A percentile compares a stretch with the other conserved stretches of the same genome.
Conservation (phyloP, 2,797 vertebrate species). For the Poeciliopsis turneri region DNA sequence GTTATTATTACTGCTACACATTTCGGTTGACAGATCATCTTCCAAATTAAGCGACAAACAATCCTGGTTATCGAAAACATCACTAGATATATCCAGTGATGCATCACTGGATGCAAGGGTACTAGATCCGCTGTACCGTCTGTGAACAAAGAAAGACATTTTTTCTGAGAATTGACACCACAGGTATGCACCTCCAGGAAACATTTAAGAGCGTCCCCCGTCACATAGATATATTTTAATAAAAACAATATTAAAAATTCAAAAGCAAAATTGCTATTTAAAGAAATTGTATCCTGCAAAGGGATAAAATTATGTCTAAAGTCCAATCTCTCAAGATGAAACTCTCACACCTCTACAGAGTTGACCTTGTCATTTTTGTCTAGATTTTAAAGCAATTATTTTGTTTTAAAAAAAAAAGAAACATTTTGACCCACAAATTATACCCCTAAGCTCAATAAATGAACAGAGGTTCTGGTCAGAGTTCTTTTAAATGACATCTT, state of each 20-base stretch:
- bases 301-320: not conserved
- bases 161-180: conserved; percentile 51
- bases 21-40: conserved; percentile 86
- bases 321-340: not conserved
- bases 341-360: not conserved
- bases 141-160: conserved; percentile 79
- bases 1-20: conserved; percentile 88
- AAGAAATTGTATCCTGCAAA: not conserved
- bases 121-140: conserved; percentile 79
- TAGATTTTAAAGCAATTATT: not conserved
- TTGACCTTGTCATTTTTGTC: not conserved
- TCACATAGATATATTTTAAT: not conserved
- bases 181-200: conserved; percentile 62
- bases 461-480: not conserved
- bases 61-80: not conserved
- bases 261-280: not conserved
- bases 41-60: conserved; percentile 48
- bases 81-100: no score
- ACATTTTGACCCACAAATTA: not conserved
- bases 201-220: conserved; percentile 85
- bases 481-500: not conserved
- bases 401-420: not conserved
- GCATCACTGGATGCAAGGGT: conserved; percentile 81
- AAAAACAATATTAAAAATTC: not conserved
- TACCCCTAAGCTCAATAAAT: not conserved